Conservation (phyloP, 2,888 invertebrate species). For the Drosophila suboccidentalis region DNA sequence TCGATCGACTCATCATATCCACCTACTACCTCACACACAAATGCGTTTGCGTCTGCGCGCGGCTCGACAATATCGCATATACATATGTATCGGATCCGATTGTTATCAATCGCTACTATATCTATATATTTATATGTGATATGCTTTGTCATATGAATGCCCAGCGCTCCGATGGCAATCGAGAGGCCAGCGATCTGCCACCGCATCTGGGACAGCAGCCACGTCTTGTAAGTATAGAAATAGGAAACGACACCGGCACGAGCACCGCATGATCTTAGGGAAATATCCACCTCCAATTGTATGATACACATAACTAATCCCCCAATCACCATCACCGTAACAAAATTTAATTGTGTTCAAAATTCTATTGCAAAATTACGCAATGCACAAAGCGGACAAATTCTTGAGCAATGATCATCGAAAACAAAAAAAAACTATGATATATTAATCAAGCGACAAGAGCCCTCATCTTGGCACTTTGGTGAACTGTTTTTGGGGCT, state of each 20-base stretch:
- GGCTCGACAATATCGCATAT: constrained; percentile 41
- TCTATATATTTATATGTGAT: constrained; percentile 37
- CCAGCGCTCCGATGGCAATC: constrained; percentile 82
- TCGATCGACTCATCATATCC: constrained; percentile 79
- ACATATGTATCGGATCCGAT: constrained; percentile 18
- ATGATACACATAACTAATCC: constrained; percentile 22
- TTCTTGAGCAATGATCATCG: no score
- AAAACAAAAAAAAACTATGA: not conserved
- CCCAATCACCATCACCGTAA: constrained; percentile 16
- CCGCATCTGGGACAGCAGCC: constrained; percentile 77
- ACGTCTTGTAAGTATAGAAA: constrained; percentile 81
- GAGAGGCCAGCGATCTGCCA: constrained; percentile 82
- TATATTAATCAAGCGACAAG: constrained; percentile 16
- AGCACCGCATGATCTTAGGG: constrained; percentile 65
- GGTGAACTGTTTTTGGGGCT: constrained; percentile 31
- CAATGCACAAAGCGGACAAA: constrained; percentile 4
- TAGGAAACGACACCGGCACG: constrained; percentile 59
- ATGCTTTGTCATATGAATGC: constrained; percentile 29
- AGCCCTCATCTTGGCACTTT: constrained; percentile 14
- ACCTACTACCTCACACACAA: constrained; percentile 68
- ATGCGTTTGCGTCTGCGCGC: constrained; percentile 47
- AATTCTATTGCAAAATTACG: constrained; percentile 19
- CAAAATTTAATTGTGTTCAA: constrained; percentile 34
- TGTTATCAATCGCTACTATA: constrained; percentile 9
- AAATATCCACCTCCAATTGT: constrained; percentile 2